Conservation (phyloP, 2,888 invertebrate species). For the Rhorus exstirpatorius region DNA sequence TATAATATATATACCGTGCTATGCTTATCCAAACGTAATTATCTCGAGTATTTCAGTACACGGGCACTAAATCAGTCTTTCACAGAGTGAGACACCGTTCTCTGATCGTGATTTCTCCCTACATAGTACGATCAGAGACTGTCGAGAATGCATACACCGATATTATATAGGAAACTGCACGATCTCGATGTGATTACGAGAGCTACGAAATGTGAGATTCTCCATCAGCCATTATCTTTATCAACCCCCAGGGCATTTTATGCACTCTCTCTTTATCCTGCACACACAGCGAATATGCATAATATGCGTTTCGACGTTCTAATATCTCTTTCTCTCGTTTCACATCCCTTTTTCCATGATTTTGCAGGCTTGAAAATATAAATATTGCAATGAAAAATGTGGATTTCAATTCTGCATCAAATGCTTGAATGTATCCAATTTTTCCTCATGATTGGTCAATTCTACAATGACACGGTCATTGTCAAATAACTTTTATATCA, state of each 20-base stretch:
- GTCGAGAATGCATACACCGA: not conserved
- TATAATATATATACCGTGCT: slow-evolving; percentile 9
- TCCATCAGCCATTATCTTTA: slow-evolving; percentile 1
- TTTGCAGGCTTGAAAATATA: slow-evolving; percentile 20
- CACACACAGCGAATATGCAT: slow-evolving; percentile 30
- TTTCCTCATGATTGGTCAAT: too few relatives aligned
- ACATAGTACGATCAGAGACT: slow-evolving; percentile 44
- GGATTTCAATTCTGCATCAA: too few relatives aligned
- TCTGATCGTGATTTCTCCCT: slow-evolving; percentile 52
- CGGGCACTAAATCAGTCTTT: slow-evolving; percentile 40
- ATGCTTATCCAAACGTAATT: slow-evolving; percentile 59
- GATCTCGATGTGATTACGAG: slow-evolving; percentile 58
- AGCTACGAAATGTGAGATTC: slow-evolving; percentile 48
- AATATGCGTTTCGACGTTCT: not conserved
- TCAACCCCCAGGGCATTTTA: slow-evolving; percentile 16
- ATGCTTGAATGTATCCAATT: too few relatives aligned
- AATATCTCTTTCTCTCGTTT: slow-evolving; percentile 48
- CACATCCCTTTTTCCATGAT: slow-evolving; percentile 34
- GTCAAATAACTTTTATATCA: too few relatives aligned
- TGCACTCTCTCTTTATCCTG: slow-evolving; percentile 5
- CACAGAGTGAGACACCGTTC: slow-evolving; percentile 52
- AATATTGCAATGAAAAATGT: not conserved
- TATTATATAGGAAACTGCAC: slow-evolving; percentile 51
- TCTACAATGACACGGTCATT: too few relatives aligned
- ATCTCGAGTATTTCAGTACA: slow-evolving; percentile 53